A percentile compares a stretch with the other conserved stretches of the same genome.
Conservation (phyloP, 2,888 invertebrate genomes). For the Caenorhabditis doughertyi region DNA sequence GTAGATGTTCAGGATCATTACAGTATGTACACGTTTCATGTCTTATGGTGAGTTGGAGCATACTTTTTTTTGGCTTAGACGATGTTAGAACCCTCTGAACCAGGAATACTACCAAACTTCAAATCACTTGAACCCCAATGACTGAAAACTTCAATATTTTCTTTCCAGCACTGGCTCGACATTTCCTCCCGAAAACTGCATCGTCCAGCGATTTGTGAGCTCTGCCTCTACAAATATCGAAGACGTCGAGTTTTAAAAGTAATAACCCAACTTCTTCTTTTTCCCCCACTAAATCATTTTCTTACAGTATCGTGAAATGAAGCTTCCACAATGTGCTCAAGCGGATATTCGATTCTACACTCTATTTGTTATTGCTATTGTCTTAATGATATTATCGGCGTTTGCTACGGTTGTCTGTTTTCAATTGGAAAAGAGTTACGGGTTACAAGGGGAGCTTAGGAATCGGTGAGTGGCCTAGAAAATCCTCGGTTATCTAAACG, state of each 20-base stretch:
- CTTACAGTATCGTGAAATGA: slow-evolving; percentile 84
- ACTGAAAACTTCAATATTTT: too few species aligned
- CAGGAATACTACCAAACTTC: too few species aligned
- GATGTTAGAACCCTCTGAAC: too few species aligned
- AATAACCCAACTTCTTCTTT: too few species aligned
- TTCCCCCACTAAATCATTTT: too few species aligned
- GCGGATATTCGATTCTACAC: slow-evolving; percentile 85
- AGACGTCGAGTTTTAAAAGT: slow-evolving; percentile 85
- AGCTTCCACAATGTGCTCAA: slow-evolving; percentile 84
- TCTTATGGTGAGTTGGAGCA: slow-evolving; percentile 83
- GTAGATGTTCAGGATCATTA: slow-evolving; percentile 85
- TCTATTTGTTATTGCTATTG: slow-evolving; percentile 84
- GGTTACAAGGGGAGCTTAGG: slow-evolving; percentile 42
- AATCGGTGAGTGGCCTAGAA: slow-evolving; percentile 52
- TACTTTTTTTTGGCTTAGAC: too few species aligned
- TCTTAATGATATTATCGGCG: slow-evolving; percentile 85
- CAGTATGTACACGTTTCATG: slow-evolving; percentile 85
- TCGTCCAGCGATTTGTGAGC: slow-evolving; percentile 85
- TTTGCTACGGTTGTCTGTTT: slow-evolving; percentile 85
- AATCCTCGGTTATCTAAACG: too few species aligned
- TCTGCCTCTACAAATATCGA: slow-evolving; percentile 85
- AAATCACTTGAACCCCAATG: too few species aligned
- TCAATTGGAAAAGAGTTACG: slow-evolving; percentile 72
- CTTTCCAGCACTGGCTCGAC: slow-evolving; percentile 85
- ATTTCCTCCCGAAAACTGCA: slow-evolving; percentile 84